Percentiles rank a stretch among this genome's conserved stretches.
Evolutionary conservation across 2,797 vertebrate species (phyloP).

Genomic region (Acanthiza pusilla): DNA sequence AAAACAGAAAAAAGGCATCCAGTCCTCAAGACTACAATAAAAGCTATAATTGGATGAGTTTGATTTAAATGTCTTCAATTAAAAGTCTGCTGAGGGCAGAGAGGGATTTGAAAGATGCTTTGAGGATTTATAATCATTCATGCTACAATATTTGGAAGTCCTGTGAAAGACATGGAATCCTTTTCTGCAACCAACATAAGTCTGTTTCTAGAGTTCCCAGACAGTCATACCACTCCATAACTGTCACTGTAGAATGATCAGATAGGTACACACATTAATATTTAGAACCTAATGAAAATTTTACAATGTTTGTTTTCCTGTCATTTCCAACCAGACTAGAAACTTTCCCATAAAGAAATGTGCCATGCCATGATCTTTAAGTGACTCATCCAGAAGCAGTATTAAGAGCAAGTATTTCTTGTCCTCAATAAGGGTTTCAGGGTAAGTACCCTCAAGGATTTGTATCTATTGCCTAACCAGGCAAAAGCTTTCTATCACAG

Average conservation of each 20-base stretch:
- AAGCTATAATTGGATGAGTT: neutral
- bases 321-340: neutral
- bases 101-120: conserved; percentile 8
- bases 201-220: conserved; percentile 25
- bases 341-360: conserved; percentile 39
- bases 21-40: neutral
- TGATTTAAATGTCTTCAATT: conserved; percentile 4
- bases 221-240: conserved; percentile 19
- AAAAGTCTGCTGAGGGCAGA: neutral
- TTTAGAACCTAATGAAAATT: conserved; percentile 37
- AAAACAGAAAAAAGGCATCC: neutral
- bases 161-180: neutral
- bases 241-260: conserved; percentile 22
- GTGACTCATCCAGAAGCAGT: conserved; percentile 23
- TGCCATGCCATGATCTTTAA: neutral
- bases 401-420: neutral
- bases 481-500: neutral
- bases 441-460: neutral
- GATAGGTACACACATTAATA: neutral
- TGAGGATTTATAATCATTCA: conserved; percentile 2
- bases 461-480: neutral
- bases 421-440: neutral
- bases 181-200: neutral
- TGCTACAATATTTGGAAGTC: neutral
- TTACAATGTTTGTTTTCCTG: conserved; percentile 28